A percentile compares a stretch with the other conserved stretches of the same genome.
phyloP scores from a whole-genome alignment of 2,113 vertebrate genomes.

The Scolopax mira region DNA sequence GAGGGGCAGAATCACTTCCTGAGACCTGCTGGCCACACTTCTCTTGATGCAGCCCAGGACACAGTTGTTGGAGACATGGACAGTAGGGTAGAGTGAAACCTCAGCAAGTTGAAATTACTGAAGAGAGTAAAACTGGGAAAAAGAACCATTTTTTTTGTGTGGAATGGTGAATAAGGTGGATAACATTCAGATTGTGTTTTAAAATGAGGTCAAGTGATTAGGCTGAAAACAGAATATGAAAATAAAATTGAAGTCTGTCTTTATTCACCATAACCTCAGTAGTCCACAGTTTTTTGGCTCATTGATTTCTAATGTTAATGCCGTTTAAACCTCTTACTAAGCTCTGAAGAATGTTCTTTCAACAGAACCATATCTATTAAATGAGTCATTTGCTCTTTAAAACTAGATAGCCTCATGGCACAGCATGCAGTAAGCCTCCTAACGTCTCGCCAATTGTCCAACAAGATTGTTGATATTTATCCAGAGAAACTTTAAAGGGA shows the following conservation, averaged over 20 bases:
- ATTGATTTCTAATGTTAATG: conserved; percentile 62
- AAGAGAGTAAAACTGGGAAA: neutral
- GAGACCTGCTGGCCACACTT: too few species aligned
- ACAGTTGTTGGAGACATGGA: too few species aligned
- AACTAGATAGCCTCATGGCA: conserved; percentile 17
- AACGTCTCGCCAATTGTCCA: neutral
- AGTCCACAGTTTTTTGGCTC: conserved; percentile 44
- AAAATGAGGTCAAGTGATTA: conserved; percentile 45
- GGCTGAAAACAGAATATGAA: conserved; percentile 42
- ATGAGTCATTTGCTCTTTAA: conserved; percentile 59
- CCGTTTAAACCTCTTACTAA: conserved; percentile 54
- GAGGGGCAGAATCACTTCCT: too few species aligned
- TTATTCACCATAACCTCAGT: conserved; percentile 51
- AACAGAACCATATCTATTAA: conserved; percentile 55
- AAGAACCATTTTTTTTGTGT: neutral
- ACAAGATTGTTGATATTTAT: conserved; percentile 48
- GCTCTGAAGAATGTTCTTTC: conserved; percentile 55
- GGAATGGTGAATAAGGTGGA: conserved; percentile 18
- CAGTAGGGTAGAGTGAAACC: too few species aligned
- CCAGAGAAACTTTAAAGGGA: conserved; percentile 13
- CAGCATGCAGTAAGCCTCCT: conserved; percentile 39
- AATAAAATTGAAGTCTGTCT: conserved; percentile 43
- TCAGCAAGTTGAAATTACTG: neutral
- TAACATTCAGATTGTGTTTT: conserved; percentile 25
- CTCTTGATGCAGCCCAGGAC: too few species aligned